Base-by-base conservation (phyloP, 2,888 invertebrate species). In the Cheilosia pagana region DNA sequence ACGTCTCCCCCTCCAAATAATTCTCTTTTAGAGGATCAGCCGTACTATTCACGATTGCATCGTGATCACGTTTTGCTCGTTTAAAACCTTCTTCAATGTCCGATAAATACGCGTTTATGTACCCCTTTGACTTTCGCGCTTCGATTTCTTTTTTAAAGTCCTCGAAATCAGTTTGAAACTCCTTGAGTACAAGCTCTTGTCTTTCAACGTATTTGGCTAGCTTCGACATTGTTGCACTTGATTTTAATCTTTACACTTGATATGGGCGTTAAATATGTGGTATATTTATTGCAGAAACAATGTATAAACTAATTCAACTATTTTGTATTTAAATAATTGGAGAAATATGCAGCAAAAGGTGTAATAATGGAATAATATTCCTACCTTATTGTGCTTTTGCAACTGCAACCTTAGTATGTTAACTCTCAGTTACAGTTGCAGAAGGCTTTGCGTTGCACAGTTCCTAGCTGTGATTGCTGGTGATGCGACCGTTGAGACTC, bases 41-140 rank as follows among this genome's bases (percentile, higher is more conserved):
- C 25, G 28, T 7, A n/a, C 43, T 74, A 19, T 55, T 55, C 2
- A 63, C 43, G 10, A 74, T 74, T 21, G 16, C 4, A 8, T 39
- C 35, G 62, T 72, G 74, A 23, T 72, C 63, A 35, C 55, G 53
- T 23, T 63, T 74, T 35, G 63, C 55, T 10, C 31, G 21, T 48
- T 63, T 74, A n/a, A 55, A 74, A 0, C 8, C 31, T 10, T 63
- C 55, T 16, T 55, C 55, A 2, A 63, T 53, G 3, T 63, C 74
- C 14, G 23, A 3, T 1, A 50, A 1, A 6, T 19, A 45, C 1
- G 45, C 43, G n/a, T 55, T 45, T 1, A 68, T 21, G 14, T 45
- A 57, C 19, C 55, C 53, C 28, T 12, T 57, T 3, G 68, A 68
- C 14, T 19, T 31, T 10, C 59, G 50, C 52, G 59, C 12, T 10